Percentiles rank a stretch among this genome's conserved stretches.
Evolutionary conservation across 2,797 vertebrate genomes (phyloP).

Genomic region (Gila robusta): DNA sequence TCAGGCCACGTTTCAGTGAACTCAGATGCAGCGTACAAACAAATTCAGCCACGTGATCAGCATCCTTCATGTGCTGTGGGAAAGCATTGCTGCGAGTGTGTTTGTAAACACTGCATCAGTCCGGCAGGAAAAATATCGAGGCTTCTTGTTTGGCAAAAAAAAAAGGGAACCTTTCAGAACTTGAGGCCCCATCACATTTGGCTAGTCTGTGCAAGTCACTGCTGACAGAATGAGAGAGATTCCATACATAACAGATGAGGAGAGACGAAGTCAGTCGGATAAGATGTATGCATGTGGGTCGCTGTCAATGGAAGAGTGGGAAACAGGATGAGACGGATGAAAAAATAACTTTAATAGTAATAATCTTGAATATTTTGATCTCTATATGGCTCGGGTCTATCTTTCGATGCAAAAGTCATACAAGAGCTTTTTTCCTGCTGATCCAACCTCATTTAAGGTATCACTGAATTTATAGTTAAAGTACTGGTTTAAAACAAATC

Average conservation of each 20-base stretch:
- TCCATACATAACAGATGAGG: too few relatives aligned
- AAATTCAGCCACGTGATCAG: slow-evolving; percentile 32
- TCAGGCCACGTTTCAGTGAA: slow-evolving; percentile 27
- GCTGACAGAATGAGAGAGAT: background rate
- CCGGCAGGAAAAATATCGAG: background rate
- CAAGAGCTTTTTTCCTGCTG: background rate
- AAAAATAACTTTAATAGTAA: background rate
- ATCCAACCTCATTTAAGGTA: background rate
- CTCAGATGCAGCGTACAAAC: slow-evolving; percentile 31
- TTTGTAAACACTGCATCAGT: slow-evolving; percentile 20
- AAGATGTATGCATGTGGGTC: too few relatives aligned
- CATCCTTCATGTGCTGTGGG: slow-evolving; percentile 10
- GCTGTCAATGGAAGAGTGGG: too few relatives aligned
- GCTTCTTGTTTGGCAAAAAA: background rate
- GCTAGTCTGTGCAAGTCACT: background rate
- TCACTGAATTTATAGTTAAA: background rate
- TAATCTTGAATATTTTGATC: background rate
- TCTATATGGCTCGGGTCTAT: background rate
- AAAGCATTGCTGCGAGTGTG: background rate
- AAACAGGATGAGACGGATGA: too few relatives aligned
- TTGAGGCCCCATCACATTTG: background rate
- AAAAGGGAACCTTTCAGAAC: background rate
- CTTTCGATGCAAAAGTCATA: background rate
- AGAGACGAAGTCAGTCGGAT: too few relatives aligned
- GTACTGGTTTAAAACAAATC: background rate